phyloP scores from a whole-genome alignment of 2,888 invertebrate genomes.

The Chorisops tibialis region DNA sequence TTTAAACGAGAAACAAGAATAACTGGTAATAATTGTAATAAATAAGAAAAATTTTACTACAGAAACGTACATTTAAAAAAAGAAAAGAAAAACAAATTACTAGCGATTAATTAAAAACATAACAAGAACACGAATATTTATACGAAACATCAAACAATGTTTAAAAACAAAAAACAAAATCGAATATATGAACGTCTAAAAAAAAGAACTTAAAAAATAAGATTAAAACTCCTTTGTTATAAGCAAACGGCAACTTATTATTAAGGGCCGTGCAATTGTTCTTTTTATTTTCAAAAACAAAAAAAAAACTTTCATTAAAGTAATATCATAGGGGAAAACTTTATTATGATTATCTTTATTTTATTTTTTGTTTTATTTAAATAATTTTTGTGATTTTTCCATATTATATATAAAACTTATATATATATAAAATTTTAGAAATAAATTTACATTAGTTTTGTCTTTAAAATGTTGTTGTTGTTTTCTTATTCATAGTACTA shows the following conservation, averaged over 20 bases:
- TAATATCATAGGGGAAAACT: slow-evolving; percentile 20
- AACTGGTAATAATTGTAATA: no score
- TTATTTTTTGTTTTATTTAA: slow-evolving; percentile 19
- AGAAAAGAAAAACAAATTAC: not conserved
- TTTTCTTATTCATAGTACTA: not conserved
- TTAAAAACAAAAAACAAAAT: no score
- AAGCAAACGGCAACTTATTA: not conserved
- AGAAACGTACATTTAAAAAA: not conserved
- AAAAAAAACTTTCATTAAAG: slow-evolving; percentile 8
- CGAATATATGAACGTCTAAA: not conserved
- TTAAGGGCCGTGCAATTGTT: not conserved
- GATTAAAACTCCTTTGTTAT: not conserved
- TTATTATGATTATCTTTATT: slow-evolving; percentile 19
- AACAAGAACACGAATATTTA: slow-evolving; percentile 10
- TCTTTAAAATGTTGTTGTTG: slow-evolving; percentile 17
- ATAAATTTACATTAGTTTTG: slow-evolving; percentile 30
- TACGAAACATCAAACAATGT: slow-evolving; percentile 1
- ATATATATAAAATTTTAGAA: slow-evolving; percentile 30
- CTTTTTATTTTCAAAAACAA: slow-evolving; percentile 1
- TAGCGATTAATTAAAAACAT: not conserved
- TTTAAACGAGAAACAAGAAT: not conserved
- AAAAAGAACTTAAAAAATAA: not conserved
- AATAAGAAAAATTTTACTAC: not conserved
- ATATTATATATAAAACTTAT: slow-evolving; percentile 17
- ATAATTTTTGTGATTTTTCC: slow-evolving; percentile 31